Percentiles rank a stretch among this genome's conserved stretches.
Evolutionary conservation across 2,113 vertebrate species (phyloP).

Genomic region (Buteo buteo): DNA sequence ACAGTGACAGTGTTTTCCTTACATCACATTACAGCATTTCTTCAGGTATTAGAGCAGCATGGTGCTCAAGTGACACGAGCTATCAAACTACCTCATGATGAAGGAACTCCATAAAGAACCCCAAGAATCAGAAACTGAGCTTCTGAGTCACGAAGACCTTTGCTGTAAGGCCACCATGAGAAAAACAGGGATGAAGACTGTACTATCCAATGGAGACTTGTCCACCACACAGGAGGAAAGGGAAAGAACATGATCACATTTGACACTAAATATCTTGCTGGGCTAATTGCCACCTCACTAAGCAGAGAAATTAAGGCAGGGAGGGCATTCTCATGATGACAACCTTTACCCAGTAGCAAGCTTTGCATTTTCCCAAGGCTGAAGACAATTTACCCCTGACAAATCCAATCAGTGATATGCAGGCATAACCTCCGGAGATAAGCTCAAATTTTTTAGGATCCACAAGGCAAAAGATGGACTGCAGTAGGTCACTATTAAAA

Average conservation of each 20-base stretch:
- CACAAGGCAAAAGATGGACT: not conserved
- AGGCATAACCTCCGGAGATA: not conserved
- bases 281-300: not conserved
- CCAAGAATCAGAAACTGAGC: not conserved
- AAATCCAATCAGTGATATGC: not conserved
- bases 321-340: not conserved
- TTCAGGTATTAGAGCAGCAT: not conserved
- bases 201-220: not conserved
- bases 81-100: not conserved
- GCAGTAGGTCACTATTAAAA: slow-evolving; percentile 30
- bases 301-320: slow-evolving; percentile 10
- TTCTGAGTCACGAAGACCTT: not conserved
- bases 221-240: not conserved
- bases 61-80: not conserved
- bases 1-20: not conserved
- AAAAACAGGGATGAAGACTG: not conserved
- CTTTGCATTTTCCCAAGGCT: slow-evolving; percentile 9
- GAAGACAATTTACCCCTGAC: slow-evolving; percentile 10
- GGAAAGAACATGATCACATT: not conserved
- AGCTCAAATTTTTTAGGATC: not conserved
- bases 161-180: not conserved
- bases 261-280: not conserved
- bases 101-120: not conserved
- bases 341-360: not conserved
- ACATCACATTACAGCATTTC: not conserved